Percentiles rank a stretch among this genome's conserved stretches.
Conservation (phyloP, 2,888 invertebrate species). For the Leptarthrus brevirostris region DNA sequence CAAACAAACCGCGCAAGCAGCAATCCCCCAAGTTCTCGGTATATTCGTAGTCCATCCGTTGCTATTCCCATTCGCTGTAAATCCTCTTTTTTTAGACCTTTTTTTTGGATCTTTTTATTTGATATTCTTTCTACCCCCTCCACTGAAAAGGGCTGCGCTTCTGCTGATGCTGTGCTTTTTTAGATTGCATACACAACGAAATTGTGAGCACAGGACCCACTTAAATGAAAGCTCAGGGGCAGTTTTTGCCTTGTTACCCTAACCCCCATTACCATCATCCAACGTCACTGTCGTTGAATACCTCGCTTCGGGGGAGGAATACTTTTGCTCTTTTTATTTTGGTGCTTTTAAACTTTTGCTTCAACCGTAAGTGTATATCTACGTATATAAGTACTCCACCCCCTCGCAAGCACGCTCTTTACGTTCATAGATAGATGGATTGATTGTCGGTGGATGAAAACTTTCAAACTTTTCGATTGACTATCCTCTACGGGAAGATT, state of each 20-base stretch:
- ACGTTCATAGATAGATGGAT: not conserved
- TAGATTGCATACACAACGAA: constrained; percentile 15
- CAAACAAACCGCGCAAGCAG: constrained; percentile 2
- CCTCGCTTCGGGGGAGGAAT: constrained; percentile 3
- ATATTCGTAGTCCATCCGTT: not conserved
- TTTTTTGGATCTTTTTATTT: constrained; percentile 23
- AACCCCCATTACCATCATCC: not conserved
- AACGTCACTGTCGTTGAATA: not conserved
- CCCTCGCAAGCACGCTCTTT: too few species aligned
- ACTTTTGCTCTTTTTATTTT: not conserved
- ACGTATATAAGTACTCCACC: not conserved
- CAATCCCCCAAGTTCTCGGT: not conserved
- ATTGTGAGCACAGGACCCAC: constrained; percentile 18
- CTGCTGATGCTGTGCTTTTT: constrained; percentile 13
- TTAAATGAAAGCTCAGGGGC: constrained; percentile 24
- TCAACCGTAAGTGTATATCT: not conserved
- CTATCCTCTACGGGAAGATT: constrained; percentile 33
- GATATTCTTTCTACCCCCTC: not conserved
- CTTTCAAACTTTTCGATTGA: constrained; percentile 39
- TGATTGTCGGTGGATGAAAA: constrained; percentile 6
- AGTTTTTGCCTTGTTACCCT: constrained; percentile 12
- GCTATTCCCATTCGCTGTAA: constrained; percentile 3
- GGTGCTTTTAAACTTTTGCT: not conserved
- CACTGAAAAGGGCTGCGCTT: not conserved
- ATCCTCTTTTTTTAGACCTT: constrained; percentile 27